Percentiles rank a stretch among this genome's conserved stretches.
Conservation (phyloP, 2,888 invertebrate species). For the Labia minor region DNA sequence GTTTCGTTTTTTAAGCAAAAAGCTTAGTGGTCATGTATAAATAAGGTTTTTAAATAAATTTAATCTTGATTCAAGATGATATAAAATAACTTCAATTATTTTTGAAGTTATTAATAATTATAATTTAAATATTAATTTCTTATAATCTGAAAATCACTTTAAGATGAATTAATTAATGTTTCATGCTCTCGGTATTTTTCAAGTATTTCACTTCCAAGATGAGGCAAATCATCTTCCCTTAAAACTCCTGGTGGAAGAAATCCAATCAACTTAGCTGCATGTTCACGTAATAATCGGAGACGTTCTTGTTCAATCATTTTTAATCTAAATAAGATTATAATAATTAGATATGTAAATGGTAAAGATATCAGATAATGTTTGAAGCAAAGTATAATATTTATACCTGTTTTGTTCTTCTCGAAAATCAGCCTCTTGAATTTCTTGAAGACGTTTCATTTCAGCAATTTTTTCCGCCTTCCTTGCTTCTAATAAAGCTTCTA, state of each 20-base stretch:
- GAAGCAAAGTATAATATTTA: no score
- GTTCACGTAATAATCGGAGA: conserved; percentile 43
- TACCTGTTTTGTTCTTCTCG: not conserved
- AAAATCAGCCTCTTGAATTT: not conserved
- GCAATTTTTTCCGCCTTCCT: not conserved
- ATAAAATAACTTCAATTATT: no score
- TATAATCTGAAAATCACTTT: no score
- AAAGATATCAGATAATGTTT: no score
- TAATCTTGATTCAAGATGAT: not conserved
- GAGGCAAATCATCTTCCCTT: conserved; percentile 38
- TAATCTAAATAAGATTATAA: conserved; percentile 35
- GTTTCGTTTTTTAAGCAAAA: no score
- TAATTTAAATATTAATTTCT: no score
- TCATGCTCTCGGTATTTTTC: conserved; percentile 3
- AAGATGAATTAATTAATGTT: no score
- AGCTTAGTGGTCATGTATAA: no score
- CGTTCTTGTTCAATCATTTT: conserved; percentile 46
- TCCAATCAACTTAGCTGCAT: conserved; percentile 46
- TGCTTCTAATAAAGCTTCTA: not conserved
- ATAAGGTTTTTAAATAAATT: no score
- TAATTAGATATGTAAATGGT: no score
- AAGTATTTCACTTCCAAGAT: conserved; percentile 38
- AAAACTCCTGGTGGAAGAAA: conserved; percentile 47
- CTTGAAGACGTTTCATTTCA: not conserved
- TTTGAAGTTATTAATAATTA: no score